Evolutionary conservation across 2,797 vertebrate genomes (phyloP), one percentile per base, ranked within the genome.

Genomic region (Mus minutoides): DNA sequence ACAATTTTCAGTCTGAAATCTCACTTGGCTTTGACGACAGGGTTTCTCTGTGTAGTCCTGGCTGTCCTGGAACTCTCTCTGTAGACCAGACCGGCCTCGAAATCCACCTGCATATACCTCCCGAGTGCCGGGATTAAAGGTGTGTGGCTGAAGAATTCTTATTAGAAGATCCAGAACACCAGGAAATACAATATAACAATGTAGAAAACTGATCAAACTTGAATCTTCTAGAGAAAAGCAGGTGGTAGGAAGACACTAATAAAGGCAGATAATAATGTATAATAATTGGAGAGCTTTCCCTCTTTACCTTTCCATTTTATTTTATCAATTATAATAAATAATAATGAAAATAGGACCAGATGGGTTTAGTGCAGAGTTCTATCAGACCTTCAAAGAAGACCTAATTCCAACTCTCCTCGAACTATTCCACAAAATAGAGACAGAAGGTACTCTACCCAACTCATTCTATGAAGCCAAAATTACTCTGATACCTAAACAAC

Each of bases 21-120:
- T 49, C 86, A 73, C 49, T 84, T 54, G 73, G 80, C 40, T 85
- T 94, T 78, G n/a, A n/a, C n/a, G n/a, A n/a, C n/a, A n/a, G n/a
- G n/a, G n/a, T n/a, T n/a, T n/a, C n/a, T n/a, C n/a, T n/a, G n/a
- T n/a, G n/a, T n/a, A n/a, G n/a, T n/a, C n/a, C n/a, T n/a, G n/a
- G n/a, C n/a, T n/a, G n/a, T n/a, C n/a, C n/a, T n/a, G n/a, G n/a
- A n/a, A n/a, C n/a, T n/a, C n/a, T n/a, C n/a, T n/a, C n/a, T n/a
- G n/a, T n/a, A n/a, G n/a, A n/a, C n/a, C n/a, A n/a, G n/a, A n/a
- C n/a, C n/a, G n/a, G n/a, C n/a, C n/a, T n/a, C n/a, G n/a, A n/a
- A n/a, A n/a, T n/a, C n/a, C n/a, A n/a, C n/a, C n/a, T n/a, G n/a
- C n/a, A n/a, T n/a, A n/a, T n/a, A n/a, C n/a, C n/a, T n/a, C n/a